Percentiles rank a stretch among this genome's conserved stretches.
These are phyloP conservation scores for Eumerus sabulonum DNA, from an alignment of 2,888 invertebrate genomes.

Conservation along the genomic window DNA sequence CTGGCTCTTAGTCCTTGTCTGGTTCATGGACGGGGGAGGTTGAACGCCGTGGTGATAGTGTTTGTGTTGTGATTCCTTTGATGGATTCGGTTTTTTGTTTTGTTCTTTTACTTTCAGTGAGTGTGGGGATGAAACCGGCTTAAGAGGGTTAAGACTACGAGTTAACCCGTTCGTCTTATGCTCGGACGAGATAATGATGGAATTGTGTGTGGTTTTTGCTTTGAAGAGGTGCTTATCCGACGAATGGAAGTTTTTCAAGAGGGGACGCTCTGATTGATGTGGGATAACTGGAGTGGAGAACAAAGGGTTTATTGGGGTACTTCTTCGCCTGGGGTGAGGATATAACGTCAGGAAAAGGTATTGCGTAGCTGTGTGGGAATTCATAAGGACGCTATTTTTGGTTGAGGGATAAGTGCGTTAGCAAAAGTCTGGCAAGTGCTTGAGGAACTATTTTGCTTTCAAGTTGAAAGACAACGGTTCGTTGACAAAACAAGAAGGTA, in stretches of 20 bases:
- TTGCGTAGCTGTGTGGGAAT: no score
- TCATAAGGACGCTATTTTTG: no score
- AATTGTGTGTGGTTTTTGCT: slow-evolving; percentile 44
- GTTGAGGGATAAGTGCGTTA: no score
- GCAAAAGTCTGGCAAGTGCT: no score
- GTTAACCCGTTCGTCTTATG: slow-evolving; percentile 15
- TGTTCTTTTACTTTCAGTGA: slow-evolving; percentile 2
- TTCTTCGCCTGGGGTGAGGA: no score
- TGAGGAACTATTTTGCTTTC: no score
- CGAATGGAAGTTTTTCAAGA: slow-evolving; percentile 5
- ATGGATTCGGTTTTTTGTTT: no score
- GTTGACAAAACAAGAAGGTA: no score
- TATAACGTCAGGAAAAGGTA: no score
- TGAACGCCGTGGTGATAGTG: slow-evolving; percentile 6
- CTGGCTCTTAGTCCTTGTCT: slow-evolving; percentile 41
- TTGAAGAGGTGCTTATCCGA: slow-evolving; percentile 30
- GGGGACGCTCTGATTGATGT: slow-evolving; percentile 5
- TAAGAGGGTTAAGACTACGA: slow-evolving; percentile 53
- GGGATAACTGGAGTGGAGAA: background rate
- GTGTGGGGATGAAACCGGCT: slow-evolving; percentile 38
- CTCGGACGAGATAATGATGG: slow-evolving; percentile 29
- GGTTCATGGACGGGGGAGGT: slow-evolving; percentile 1
- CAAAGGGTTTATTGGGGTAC: no score
- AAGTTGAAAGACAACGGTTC: no score
- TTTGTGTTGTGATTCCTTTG: slow-evolving; percentile 34